phyloP scores from a whole-genome alignment of 37 sponge, comb jelly and placozoan species.

The Cladorhizidae sp. region DNA sequence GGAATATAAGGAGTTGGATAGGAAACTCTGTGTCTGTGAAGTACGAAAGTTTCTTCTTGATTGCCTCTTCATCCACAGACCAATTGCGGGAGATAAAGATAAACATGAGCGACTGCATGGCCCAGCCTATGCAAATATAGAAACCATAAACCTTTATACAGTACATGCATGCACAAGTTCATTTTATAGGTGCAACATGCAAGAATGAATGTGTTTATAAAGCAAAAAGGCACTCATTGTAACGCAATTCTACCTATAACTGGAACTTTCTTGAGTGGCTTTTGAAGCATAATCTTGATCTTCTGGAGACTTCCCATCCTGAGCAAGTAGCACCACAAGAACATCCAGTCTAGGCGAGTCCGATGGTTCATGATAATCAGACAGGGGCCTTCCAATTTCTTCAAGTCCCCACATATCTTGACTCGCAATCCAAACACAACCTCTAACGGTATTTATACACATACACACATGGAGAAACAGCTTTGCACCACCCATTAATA shows the following conservation, averaged over 20 bases:
- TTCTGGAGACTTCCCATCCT: conserved; percentile 46
- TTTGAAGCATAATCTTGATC: conserved; percentile 76
- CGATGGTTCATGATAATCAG: conserved; percentile 91
- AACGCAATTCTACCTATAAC: conserved; percentile 78
- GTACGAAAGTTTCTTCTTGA: conserved; percentile 49
- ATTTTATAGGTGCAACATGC: too few relatives aligned
- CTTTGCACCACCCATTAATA: not conserved
- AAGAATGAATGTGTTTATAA: not conserved
- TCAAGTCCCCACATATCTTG: conserved; percentile 69
- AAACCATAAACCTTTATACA: not conserved
- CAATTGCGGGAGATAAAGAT: conserved; percentile 86
- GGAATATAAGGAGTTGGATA: conserved; percentile 86
- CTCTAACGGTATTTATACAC: too few relatives aligned
- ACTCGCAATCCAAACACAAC: conserved; percentile 75
- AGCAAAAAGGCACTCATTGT: too few relatives aligned
- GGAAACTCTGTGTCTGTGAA: conserved; percentile 59
- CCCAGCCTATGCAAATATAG: conserved; percentile 72
- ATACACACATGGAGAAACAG: not conserved
- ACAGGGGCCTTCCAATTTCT: conserved; percentile 56
- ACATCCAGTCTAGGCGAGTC: conserved; percentile 94
- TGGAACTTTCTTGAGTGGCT: conserved; percentile 72
- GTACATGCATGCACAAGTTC: not conserved
- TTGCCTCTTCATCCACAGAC: conserved; percentile 65
- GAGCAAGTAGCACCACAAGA: conserved; percentile 76
- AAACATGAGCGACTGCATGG: conserved; percentile 67